These are phyloP conservation scores for Acyrthosiphon pisum DNA, from an alignment of 1,140 invertebrate species.

Conservation along the genomic window DNA sequence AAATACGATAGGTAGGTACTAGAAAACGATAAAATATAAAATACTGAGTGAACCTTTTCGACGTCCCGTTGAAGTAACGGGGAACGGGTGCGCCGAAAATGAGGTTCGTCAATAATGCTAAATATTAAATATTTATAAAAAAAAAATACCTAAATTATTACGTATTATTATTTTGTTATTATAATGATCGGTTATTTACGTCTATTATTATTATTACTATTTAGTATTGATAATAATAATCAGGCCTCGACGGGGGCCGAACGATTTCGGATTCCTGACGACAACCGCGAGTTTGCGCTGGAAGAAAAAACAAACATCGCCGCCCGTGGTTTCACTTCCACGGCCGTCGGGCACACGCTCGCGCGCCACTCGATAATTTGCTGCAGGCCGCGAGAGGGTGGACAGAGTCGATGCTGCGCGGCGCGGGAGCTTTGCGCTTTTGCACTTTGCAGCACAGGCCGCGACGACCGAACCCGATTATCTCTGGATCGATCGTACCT, in stretches of 20 bases:
- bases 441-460: neutral
- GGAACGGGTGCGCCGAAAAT: neutral
- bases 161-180: neutral
- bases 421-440: slow-evolving; percentile 18
- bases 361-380: slow-evolving; percentile 9
- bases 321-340: neutral
- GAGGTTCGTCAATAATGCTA: neutral
- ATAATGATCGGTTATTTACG: no score
- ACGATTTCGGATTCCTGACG: neutral
- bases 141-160: neutral
- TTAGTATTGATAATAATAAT: slow-evolving; percentile 1
- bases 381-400: neutral
- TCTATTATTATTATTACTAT: neutral
- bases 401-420: neutral
- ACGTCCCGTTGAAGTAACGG: neutral
- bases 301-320: neutral
- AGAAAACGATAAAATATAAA: neutral
- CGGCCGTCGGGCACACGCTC: neutral
- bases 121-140: neutral
- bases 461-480: neutral
- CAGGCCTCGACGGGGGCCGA: neutral
- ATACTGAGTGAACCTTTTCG: neutral
- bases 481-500: neutral
- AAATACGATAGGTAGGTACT: neutral
- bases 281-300: neutral